Percentiles rank a stretch among this genome's conserved stretches.
phyloP scores from a whole-genome alignment of 1,140 invertebrate genomes.

The Trachelipus rathkii region DNA sequence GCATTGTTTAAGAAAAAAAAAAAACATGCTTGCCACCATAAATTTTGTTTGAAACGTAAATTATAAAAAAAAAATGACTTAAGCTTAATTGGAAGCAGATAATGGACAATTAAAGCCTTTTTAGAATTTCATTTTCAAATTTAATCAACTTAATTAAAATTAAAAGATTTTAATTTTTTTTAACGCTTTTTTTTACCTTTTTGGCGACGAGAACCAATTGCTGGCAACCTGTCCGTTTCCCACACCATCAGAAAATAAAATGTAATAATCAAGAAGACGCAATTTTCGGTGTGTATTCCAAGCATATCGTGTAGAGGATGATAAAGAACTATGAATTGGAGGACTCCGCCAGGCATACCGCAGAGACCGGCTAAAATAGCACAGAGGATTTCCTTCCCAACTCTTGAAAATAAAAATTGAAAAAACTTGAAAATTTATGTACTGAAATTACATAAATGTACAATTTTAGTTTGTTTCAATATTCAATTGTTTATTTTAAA shows the following conservation, averaged over 20 bases:
- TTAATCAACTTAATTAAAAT: too few relatives aligned
- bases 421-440: slow-evolving; percentile 1
- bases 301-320: slow-evolving; percentile 67
- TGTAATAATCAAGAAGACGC: slow-evolving; percentile 58
- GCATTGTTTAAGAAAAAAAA: too few relatives aligned
- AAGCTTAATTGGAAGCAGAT: too few relatives aligned
- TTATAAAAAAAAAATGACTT: too few relatives aligned
- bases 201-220: slow-evolving; percentile 38
- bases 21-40: too few relatives aligned
- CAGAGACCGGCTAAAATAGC: slow-evolving; percentile 58
- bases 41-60: too few relatives aligned
- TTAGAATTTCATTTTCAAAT: too few relatives aligned
- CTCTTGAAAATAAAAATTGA: slow-evolving; percentile 49
- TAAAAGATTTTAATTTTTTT: not conserved
- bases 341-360: slow-evolving; percentile 65
- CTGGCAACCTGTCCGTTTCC: slow-evolving; percentile 54
- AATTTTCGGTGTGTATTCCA: slow-evolving; percentile 67
- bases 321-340: slow-evolving; percentile 67
- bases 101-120: too few relatives aligned
- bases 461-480: too few relatives aligned
- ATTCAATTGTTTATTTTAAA: too few relatives aligned
- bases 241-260: slow-evolving; percentile 60
- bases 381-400: slow-evolving; percentile 58
- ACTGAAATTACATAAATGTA: too few relatives aligned
- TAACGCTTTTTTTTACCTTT: slow-evolving; percentile 35